phyloP scores from a whole-genome alignment of 2,113 vertebrate species.

The Morone chrysops region DNA sequence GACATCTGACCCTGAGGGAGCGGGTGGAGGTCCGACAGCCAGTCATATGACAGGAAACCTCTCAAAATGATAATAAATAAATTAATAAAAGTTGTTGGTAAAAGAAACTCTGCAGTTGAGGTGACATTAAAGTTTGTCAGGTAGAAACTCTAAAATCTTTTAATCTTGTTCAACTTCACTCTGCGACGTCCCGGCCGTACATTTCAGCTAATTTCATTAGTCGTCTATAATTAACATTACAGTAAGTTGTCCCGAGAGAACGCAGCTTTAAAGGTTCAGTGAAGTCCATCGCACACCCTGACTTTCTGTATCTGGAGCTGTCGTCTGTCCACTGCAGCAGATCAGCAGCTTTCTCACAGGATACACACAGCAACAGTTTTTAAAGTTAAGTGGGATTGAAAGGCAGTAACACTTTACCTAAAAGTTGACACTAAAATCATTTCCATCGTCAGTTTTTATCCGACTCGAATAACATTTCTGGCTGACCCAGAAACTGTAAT shows the following conservation, averaged over 20 bases:
- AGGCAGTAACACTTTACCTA: too few species aligned
- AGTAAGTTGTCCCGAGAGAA: conserved; percentile 11
- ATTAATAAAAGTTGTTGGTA: too few species aligned
- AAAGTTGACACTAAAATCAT: too few species aligned
- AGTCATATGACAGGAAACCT: conserved; percentile 13
- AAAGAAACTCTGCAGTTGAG: neutral
- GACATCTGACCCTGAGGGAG: conserved; percentile 41
- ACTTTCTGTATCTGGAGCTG: neutral
- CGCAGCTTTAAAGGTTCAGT: neutral
- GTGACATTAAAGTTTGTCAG: neutral
- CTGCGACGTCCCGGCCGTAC: neutral
- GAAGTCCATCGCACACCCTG: neutral
- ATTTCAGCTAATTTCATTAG: conserved; percentile 11
- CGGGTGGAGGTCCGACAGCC: conserved; percentile 16
- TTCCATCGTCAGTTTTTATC: too few species aligned
- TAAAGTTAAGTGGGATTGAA: too few species aligned
- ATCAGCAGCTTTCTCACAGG: neutral
- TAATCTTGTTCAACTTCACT: conserved; percentile 16
- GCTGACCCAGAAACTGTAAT: too few species aligned
- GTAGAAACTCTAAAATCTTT: conserved; percentile 11
- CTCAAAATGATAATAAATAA: too few species aligned
- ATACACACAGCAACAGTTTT: neutral
- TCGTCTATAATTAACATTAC: conserved; percentile 32
- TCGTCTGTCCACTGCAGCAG: neutral
- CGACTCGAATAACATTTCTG: too few species aligned